Conservation (phyloP, 2,888 invertebrate genomes). For the Proisotoma minuta region DNA sequence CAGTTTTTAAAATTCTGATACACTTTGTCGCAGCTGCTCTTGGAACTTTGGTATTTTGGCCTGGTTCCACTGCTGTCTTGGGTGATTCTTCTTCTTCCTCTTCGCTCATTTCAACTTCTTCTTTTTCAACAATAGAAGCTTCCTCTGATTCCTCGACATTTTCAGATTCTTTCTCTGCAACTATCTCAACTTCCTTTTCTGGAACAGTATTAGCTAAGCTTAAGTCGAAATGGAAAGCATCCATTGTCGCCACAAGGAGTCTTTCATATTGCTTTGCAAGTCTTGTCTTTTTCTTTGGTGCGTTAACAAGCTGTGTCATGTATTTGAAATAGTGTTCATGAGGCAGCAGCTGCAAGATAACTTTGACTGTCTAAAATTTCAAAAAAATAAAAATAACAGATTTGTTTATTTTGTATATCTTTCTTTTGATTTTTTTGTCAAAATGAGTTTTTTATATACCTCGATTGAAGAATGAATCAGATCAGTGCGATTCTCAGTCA, state of each 20-base stretch:
- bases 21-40: constrained; percentile 28
- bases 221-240: constrained; percentile 39
- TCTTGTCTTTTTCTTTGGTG: constrained; percentile 29
- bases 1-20: constrained; percentile 23
- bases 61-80: constrained; percentile 9
- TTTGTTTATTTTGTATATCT: background rate
- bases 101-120: constrained; percentile 1
- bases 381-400: background rate
- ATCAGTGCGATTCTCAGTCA: constrained; percentile 30
- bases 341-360: constrained; percentile 20
- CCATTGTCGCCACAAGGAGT: constrained; percentile 37
- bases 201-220: constrained; percentile 15
- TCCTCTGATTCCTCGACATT: background rate
- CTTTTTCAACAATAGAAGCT: background rate
- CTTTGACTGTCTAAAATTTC: constrained; percentile 23
- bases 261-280: constrained; percentile 37
- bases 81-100: background rate
- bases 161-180: background rate
- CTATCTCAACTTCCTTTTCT: background rate
- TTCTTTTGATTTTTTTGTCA: background rate
- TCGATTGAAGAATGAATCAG: constrained; percentile 39
- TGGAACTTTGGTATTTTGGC: constrained; percentile 21
- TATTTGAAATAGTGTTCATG: constrained; percentile 37
- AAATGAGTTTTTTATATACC: constrained; percentile 12
- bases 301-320: constrained; percentile 24